These are phyloP conservation scores for Dione juno DNA, from an alignment of 2,888 invertebrate genomes.

Conservation along the genomic window DNA sequence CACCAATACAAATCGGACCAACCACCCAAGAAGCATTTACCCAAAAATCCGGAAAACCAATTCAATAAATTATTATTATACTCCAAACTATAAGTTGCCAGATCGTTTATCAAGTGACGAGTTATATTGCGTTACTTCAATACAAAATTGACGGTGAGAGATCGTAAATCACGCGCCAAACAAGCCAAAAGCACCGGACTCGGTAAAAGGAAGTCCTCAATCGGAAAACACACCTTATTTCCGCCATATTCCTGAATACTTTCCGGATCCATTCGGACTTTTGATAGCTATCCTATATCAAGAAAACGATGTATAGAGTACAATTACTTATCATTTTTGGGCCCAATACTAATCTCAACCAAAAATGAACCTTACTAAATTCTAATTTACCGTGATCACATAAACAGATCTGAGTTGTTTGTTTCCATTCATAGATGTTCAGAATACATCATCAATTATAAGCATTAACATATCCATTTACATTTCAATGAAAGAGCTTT, in stretches of 20 bases:
- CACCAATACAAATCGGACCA: background rate
- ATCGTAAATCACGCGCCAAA: constrained; percentile 69
- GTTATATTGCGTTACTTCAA: constrained; percentile 59
- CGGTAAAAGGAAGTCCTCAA: constrained; percentile 67
- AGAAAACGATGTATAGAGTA: constrained; percentile 70
- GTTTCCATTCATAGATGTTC: constrained; percentile 45
- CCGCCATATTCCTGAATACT: constrained; percentile 56
- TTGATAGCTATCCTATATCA: constrained; percentile 72
- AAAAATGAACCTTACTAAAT: constrained; percentile 58
- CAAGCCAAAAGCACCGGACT: constrained; percentile 62
- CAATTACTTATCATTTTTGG: constrained; percentile 68
- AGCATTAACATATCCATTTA: constrained; percentile 52
- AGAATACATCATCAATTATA: constrained; percentile 51
- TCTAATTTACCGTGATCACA: constrained; percentile 46
- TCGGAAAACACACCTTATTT: constrained; percentile 64
- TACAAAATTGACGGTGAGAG: constrained; percentile 56
- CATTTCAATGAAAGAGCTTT: constrained; percentile 48
- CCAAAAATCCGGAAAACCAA: background rate
- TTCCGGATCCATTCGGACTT: constrained; percentile 58
- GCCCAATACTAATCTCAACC: constrained; percentile 49
- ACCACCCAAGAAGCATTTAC: background rate
- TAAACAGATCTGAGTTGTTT: constrained; percentile 47
- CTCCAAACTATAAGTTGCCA: constrained; percentile 28
- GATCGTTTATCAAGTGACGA: constrained; percentile 47
- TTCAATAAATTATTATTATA: constrained; percentile 16